A percentile compares a stretch with the other conserved stretches of the same genome.
Conservation (phyloP, 2,888 invertebrate species). For the Plusia festucae region DNA sequence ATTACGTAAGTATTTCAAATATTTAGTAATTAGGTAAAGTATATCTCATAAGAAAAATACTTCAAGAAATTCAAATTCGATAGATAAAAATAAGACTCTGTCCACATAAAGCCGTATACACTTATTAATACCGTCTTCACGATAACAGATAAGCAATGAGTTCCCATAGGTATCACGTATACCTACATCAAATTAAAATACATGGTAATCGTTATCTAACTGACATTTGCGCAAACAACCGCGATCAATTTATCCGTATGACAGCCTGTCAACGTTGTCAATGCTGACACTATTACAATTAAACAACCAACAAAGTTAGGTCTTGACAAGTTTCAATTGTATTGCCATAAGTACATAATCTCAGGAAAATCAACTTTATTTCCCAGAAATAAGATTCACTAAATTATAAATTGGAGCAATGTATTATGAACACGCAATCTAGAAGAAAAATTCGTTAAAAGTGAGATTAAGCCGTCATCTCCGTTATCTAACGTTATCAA, state of each 20-base stretch:
- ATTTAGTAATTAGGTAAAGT: constrained; percentile 12
- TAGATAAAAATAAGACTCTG: constrained; percentile 53
- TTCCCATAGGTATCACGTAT: constrained; percentile 73
- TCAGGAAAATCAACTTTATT: constrained; percentile 69
- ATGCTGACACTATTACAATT: constrained; percentile 86
- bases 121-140: constrained; percentile 49
- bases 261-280: constrained; percentile 86
- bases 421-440: constrained; percentile 71
- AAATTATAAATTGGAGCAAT: constrained; percentile 35
- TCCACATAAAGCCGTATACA: constrained; percentile 57
- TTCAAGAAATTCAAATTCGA: constrained; percentile 49
- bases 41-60: constrained; percentile 10
- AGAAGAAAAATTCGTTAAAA: constrained; percentile 86
- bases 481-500: constrained; percentile 83
- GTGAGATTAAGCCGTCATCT: constrained; percentile 88
- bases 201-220: constrained; percentile 84
- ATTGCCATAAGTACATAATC: constrained; percentile 55
- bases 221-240: constrained; percentile 86
- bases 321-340: constrained; percentile 75
- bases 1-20: constrained; percentile 30
- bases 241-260: constrained; percentile 86
- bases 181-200: constrained; percentile 81
- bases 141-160: constrained; percentile 69
- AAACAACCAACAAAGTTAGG: constrained; percentile 83
- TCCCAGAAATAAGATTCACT: constrained; percentile 53